A percentile compares a stretch with the other conserved stretches of the same genome.
These are phyloP conservation scores for Cephus pygmeus DNA, from an alignment of 2,888 invertebrate genomes.

Conservation along the genomic window DNA sequence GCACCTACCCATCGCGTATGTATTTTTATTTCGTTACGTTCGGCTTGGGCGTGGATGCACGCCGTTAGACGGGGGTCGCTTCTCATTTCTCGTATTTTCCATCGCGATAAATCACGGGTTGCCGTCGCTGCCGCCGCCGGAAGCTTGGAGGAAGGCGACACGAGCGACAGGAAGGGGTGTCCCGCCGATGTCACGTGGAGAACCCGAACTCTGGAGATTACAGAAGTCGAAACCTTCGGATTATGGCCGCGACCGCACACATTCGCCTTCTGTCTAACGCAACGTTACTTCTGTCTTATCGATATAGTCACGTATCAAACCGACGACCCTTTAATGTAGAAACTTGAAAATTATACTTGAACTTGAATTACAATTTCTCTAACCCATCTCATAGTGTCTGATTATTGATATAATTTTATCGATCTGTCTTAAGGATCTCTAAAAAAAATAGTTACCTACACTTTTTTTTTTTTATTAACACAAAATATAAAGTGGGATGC, in stretches of 20 bases:
- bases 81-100: slow-evolving; percentile 65
- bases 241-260: slow-evolving; percentile 30
- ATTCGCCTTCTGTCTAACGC: background rate
- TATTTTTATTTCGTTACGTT: slow-evolving; percentile 43
- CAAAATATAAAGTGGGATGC: background rate
- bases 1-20: slow-evolving; percentile 5
- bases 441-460: no score
- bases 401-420: background rate
- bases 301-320: background rate
- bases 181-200: slow-evolving; percentile 46
- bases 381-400: background rate
- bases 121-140: slow-evolving; percentile 40
- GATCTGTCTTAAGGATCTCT: no score
- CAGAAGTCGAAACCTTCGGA: slow-evolving; percentile 38
- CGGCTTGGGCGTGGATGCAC: slow-evolving; percentile 35
- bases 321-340: background rate
- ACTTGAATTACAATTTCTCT: background rate
- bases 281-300: background rate
- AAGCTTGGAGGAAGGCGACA: slow-evolving; percentile 41
- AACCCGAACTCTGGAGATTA: slow-evolving; percentile 41
- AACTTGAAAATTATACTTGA: background rate
- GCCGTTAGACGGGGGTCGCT: slow-evolving; percentile 43
- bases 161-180: slow-evolving; percentile 27
- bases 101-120: slow-evolving; percentile 62
- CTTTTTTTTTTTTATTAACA: background rate